Base-by-base conservation (phyloP, 1,140 invertebrate species). In the Tribolium madens region DNA sequence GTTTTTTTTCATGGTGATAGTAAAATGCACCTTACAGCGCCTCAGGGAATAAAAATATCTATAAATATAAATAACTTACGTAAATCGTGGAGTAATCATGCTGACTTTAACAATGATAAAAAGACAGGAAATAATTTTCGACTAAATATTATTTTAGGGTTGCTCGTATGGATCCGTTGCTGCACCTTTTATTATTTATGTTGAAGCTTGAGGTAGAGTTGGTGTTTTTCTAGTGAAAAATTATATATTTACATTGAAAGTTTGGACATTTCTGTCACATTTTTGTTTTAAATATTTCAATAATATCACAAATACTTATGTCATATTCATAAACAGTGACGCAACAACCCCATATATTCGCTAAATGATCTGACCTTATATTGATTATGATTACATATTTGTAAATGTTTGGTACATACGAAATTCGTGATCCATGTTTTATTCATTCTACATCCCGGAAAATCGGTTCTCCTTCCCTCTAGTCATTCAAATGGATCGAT, bases 101-200 rank as follows among this genome's bases (percentile, higher is more conserved):
- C n/a, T n/a, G n/a, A n/a, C n/a, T n/a, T n/a, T n/a, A n/a, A n/a
- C n/a, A n/a, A n/a, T n/a, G n/a, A n/a, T n/a, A n/a, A n/a, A n/a
- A n/a, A n/a, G 21, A 26, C 21, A 26, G 21, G 21, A 26, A 26
- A 26, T 26, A 26, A 26, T 26, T 26, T 26, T 26, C 3, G 21
- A 26, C 21, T 5, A 26, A 26, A 26, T 26, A 26, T n/a, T n/a
- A n/a, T n/a, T n/a, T n/a, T 26, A 26, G 21, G 21, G 21, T 47
- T 47, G 46, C 1, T n/a, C 10, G 13, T 47, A 12, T 47, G 46
- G 46, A 12, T 47, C 10, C 10, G 12, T 17, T n/a, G 14, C 50
- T 15, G 12, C 50, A 7, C 50, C 50, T 13, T 53, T 53, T 53
- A 53, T 53, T 53, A 53, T 53, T 14, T 53, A 53, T 53, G 50